A percentile compares a stretch with the other conserved stretches of the same genome.
These are phyloP conservation scores for Liparis tanakae DNA, from an alignment of 2,797 vertebrate genomes.

Conservation along the genomic window DNA sequence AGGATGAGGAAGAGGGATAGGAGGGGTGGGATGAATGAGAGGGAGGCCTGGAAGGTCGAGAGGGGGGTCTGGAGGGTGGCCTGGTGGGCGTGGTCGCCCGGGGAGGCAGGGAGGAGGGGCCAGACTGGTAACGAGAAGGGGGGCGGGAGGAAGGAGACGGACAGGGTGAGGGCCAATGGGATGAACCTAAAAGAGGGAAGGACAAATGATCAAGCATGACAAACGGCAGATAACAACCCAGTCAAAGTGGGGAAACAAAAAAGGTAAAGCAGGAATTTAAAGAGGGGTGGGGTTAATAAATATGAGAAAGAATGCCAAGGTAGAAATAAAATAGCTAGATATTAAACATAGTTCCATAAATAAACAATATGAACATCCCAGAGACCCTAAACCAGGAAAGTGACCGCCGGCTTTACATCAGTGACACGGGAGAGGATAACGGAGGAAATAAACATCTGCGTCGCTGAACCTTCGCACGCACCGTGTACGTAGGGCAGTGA, in stretches of 20 bases:
- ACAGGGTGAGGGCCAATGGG: constrained; percentile 99
- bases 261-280: constrained; percentile 70
- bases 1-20: constrained; percentile 95
- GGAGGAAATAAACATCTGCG: neutral
- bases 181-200: constrained; percentile 85
- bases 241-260: constrained; percentile 76
- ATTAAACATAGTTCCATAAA: neutral
- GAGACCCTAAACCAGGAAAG: neutral
- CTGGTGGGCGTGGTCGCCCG: constrained; percentile 98
- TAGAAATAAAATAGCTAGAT: constrained; percentile 25
- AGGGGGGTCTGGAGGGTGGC: constrained; percentile 99
- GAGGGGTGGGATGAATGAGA: constrained; percentile 99
- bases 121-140: constrained; percentile 99
- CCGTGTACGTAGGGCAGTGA: neutral
- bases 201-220: constrained; percentile 93
- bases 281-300: constrained; percentile 47
- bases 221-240: constrained; percentile 88
- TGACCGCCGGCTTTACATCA: neutral
- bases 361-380: constrained; percentile 15
- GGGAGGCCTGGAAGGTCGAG: constrained; percentile 97
- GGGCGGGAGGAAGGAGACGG: constrained; percentile 99
- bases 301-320: constrained; percentile 54
- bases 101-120: constrained; percentile 98
- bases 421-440: neutral
- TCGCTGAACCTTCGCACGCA: neutral